phyloP scores from a whole-genome alignment of 2,113 vertebrate species.

The Alligator sinensis region DNA sequence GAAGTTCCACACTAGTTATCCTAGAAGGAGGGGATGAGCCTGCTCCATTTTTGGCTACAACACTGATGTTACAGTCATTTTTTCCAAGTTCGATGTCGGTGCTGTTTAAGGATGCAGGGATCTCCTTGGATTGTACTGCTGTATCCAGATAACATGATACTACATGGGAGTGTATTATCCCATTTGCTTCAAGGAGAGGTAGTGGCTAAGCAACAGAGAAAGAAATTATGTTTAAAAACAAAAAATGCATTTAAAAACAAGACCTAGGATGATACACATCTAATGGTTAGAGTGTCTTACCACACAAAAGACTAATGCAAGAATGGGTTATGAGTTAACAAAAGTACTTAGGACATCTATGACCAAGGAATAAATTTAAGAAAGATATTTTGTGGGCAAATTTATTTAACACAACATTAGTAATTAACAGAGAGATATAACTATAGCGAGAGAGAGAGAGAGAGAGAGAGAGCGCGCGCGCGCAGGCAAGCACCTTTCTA shows the following conservation, averaged over 20 bases:
- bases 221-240: neutral
- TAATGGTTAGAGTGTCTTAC: neutral
- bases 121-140: conserved; percentile 30
- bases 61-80: conserved; percentile 73
- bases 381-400: neutral
- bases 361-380: neutral
- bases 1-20: conserved; percentile 78
- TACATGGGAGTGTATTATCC: conserved; percentile 78
- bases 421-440: too few relatives aligned
- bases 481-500: neutral
- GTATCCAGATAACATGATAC: conserved; percentile 71
- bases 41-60: conserved; percentile 78
- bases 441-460: too few relatives aligned
- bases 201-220: conserved; percentile 70
- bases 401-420: neutral
- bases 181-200: conserved; percentile 75
- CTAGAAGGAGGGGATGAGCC: conserved; percentile 78
- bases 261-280: neutral
- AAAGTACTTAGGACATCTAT: neutral
- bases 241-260: neutral
- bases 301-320: neutral
- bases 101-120: conserved; percentile 62
- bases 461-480: too few relatives aligned
- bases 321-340: neutral
- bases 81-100: conserved; percentile 72